These are phyloP conservation scores for Caenorhabditis sp. DNA, from an alignment of 2,888 invertebrate species.

Conservation along the genomic window DNA sequence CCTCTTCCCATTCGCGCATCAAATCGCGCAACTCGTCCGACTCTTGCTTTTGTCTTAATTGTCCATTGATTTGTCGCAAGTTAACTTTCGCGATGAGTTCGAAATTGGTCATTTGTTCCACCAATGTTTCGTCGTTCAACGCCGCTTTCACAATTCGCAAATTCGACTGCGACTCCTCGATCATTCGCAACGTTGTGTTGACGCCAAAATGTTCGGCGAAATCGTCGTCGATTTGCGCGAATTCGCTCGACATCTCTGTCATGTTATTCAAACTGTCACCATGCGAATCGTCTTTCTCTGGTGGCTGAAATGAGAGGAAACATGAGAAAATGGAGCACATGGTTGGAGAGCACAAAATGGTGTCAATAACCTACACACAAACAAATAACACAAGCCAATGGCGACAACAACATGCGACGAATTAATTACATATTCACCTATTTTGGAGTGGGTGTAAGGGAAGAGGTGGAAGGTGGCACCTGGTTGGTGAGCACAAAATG, in stretches of 20 bases:
- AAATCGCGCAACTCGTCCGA: slow-evolving; percentile 38
- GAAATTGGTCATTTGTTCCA: slow-evolving; percentile 29
- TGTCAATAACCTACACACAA: background rate
- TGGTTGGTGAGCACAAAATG: too few relatives aligned
- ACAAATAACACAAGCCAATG: background rate
- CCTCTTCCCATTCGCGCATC: slow-evolving; percentile 41
- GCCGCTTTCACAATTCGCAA: slow-evolving; percentile 41
- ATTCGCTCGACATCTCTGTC: slow-evolving; percentile 28
- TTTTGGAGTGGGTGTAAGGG: too few relatives aligned
- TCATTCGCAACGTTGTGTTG: slow-evolving; percentile 22
- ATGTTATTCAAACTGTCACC: slow-evolving; percentile 17
- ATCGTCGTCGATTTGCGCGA: slow-evolving; percentile 51
- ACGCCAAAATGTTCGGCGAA: slow-evolving; percentile 45
- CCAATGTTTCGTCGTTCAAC: slow-evolving; percentile 28
- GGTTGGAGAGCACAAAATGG: background rate
- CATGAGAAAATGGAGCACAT: too few relatives aligned
- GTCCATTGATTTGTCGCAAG: slow-evolving; percentile 47
- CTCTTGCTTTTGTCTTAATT: slow-evolving; percentile 25
- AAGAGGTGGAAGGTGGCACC: too few relatives aligned
- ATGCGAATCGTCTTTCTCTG: slow-evolving; percentile 53
- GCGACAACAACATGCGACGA: background rate
- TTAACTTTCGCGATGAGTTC: slow-evolving; percentile 46
- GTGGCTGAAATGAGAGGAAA: slow-evolving; percentile 49
- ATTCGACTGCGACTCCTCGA: slow-evolving; percentile 42
- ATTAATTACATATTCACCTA: background rate